Evolutionary conservation across 2,888 invertebrate species (phyloP), one percentile per base, ranked within the genome.

Genomic region (Peribatodes rhomboidaria): DNA sequence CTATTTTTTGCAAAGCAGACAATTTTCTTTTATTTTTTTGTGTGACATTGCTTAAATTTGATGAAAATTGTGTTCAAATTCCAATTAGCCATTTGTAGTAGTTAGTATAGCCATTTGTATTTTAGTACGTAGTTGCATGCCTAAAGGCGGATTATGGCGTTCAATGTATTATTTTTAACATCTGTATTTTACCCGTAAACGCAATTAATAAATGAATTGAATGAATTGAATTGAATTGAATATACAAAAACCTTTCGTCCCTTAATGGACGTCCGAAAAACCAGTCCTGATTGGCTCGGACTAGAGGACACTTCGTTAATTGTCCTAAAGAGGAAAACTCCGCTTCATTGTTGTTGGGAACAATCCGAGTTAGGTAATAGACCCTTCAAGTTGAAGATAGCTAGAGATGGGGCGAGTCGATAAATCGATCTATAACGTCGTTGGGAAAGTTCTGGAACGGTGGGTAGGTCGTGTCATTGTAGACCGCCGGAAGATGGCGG

Each of bases 281-380:
- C 60, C 50, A 47, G 41, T 9, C 56, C 55, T 37, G 56, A 69
- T 63, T 54, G 64, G 54, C 54, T 50, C 39, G 20, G 54, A 49
- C 61, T 61, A 50, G 65, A 65, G 56, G 59, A 71, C 62, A 59
- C 47, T 61, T 53, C 62, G 63, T 71, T 71, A 69, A 71, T 69
- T 69, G 61, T 60, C 47, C 59, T 55, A 55, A 58, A 54, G 64
- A 67, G 53, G 60, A 60, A 68, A 66, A 62, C 60, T 53, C 61
- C 54, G 62, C 55, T 67, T 69, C 67, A 67, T 68, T 70, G 65
- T 67, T 68, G 69, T 69, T 61, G 42, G 52, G 41, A 68, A 63
- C 65, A 67, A 69, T 63, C 63, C 58, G 18, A 53, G 56, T 61
- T 63, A 61, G 61, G 60, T 61, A 62, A 65, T 61, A 60, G 55